A percentile compares a stretch with the other conserved stretches of the same genome.
Conservation (phyloP, 2,797 vertebrate genomes). For the Arctocebus calabarensis region DNA sequence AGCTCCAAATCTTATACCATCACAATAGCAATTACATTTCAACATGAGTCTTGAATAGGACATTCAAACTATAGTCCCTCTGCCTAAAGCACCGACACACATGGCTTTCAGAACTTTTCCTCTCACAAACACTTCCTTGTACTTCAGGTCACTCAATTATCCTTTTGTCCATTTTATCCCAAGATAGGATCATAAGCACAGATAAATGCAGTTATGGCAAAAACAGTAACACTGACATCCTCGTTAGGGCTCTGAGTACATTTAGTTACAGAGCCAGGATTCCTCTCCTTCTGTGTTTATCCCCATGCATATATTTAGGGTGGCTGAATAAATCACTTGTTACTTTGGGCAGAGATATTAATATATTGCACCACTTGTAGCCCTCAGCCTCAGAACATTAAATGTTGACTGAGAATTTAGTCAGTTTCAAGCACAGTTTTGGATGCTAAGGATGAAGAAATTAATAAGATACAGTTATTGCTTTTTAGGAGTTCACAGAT, state of each 20-base stretch:
- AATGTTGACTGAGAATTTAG: slow-evolving; percentile 19
- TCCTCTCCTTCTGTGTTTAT: neutral
- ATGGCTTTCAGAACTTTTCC: neutral
- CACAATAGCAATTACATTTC: neutral
- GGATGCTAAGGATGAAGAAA: neutral
- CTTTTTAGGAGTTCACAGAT: neutral
- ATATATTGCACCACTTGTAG: neutral
- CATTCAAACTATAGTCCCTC: neutral
- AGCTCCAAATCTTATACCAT: neutral
- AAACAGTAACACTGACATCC: neutral
- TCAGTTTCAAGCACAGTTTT: neutral
- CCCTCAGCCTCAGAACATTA: neutral
- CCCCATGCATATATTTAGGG: neutral
- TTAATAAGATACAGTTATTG: neutral
- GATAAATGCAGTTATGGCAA: neutral
- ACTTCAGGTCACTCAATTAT: neutral
- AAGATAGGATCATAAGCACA: neutral
- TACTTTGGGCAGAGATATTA: neutral
- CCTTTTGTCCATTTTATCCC: neutral
- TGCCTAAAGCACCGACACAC: neutral
- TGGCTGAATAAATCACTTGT: neutral
- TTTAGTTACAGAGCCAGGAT: neutral
- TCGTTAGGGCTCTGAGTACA: neutral
- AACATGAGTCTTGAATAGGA: neutral
- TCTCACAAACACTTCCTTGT: neutral